Conservation (phyloP, 2,113 vertebrate genomes). For the Phyllopteryx taeniolatus region DNA sequence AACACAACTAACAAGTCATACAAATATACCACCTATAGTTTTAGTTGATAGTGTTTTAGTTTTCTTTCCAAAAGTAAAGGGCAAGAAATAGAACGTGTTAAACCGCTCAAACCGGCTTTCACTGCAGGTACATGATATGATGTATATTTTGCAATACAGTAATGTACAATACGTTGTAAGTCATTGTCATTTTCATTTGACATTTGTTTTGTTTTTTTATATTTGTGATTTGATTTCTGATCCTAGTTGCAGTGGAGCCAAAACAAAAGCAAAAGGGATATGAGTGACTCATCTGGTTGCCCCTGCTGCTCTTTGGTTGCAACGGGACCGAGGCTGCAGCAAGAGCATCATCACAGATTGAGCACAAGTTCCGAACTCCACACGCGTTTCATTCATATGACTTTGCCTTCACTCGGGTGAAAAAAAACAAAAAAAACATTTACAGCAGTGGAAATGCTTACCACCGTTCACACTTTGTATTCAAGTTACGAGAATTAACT, state of each 20-base stretch:
- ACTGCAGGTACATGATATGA: too few species aligned
- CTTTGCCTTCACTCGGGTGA: conserved; percentile 22
- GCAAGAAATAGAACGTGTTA: neutral
- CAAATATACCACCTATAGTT: neutral
- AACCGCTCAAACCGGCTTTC: neutral
- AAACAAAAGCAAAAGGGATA: neutral
- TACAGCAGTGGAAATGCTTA: neutral
- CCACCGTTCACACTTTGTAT: neutral
- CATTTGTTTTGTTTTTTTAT: too few species aligned
- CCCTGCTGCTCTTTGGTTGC: conserved; percentile 37
- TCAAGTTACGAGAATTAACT: conserved; percentile 19
- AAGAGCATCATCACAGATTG: conserved; percentile 12
- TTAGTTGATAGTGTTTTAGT: neutral
- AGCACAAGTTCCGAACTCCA: conserved; percentile 31
- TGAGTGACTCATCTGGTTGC: conserved; percentile 11
- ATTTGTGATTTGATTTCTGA: too few species aligned
- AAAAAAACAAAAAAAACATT: neutral
- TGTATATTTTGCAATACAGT: too few species aligned
- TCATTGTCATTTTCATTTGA: too few species aligned
- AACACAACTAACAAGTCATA: neutral
- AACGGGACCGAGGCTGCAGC: conserved; percentile 28
- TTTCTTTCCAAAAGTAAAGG: neutral
- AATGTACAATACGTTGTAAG: too few species aligned
- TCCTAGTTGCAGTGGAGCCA: neutral
- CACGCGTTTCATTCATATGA: conserved; percentile 25